A percentile compares a stretch with the other conserved stretches of the same genome.
Evolutionary conservation across 2,797 vertebrate genomes (phyloP).

Genomic region (Acipenser transmontanus): DNA sequence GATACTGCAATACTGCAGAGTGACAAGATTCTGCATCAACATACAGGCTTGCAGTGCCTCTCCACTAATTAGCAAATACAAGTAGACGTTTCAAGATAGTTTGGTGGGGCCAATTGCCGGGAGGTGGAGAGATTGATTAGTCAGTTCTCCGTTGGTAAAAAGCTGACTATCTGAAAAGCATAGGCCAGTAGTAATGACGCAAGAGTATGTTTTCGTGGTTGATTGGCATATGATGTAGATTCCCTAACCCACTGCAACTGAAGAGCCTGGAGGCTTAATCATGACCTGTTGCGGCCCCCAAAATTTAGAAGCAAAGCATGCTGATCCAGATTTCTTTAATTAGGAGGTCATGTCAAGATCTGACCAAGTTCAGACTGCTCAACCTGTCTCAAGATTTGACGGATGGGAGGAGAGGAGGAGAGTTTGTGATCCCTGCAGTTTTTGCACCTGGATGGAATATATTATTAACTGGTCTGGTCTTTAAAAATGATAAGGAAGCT

Average conservation of each 20-base stretch:
- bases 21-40: not conserved
- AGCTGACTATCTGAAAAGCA: not conserved
- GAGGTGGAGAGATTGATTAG: not conserved
- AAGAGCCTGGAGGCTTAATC: not conserved
- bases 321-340: too few relatives aligned
- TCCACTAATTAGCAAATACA: conserved; percentile 1
- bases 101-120: not conserved
- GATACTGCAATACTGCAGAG: not conserved
- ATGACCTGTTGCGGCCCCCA: too few relatives aligned
- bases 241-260: not conserved
- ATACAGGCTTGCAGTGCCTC: not conserved
- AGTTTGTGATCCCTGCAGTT: too few relatives aligned
- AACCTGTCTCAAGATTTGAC: too few relatives aligned
- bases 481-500: too few relatives aligned
- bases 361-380: too few relatives aligned
- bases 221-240: not conserved
- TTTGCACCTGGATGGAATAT: too few relatives aligned
- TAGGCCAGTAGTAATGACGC: not conserved
- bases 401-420: too few relatives aligned
- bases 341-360: too few relatives aligned
- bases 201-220: not conserved
- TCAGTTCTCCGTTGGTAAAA: not conserved
- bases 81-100: not conserved
- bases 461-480: too few relatives aligned
- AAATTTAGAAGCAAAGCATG: too few relatives aligned